phyloP scores from a whole-genome alignment of 2,113 vertebrate genomes.

The Entomyzon cyanotis region DNA sequence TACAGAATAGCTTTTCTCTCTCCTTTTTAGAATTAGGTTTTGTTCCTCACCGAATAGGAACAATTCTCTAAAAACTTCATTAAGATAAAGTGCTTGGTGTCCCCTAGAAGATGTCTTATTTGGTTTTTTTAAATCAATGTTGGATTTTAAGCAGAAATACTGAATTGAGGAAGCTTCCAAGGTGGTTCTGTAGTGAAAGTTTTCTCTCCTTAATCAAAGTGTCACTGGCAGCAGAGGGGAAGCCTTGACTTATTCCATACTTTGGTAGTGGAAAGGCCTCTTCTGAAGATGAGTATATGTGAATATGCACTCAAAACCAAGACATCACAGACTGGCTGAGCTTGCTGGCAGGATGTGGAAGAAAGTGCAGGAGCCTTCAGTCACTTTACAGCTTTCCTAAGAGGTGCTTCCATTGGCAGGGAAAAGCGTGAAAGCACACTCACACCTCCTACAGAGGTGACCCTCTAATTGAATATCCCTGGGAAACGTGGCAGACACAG shows the following conservation, averaged over 20 bases:
- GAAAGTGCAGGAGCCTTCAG: slow-evolving; percentile 30
- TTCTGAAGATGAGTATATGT: not conserved
- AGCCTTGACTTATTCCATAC: not conserved
- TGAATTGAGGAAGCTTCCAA: not conserved
- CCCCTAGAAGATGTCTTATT: not conserved
- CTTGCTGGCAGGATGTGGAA: slow-evolving; percentile 30
- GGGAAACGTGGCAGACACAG: slow-evolving; percentile 45
- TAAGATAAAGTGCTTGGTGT: not conserved
- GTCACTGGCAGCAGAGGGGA: not conserved
- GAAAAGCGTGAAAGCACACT: not conserved
- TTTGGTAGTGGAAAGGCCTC: not conserved
- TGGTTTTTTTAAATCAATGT: not conserved
- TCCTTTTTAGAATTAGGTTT: not conserved
- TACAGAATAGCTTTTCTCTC: not conserved
- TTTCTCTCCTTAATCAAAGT: not conserved
- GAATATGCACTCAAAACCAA: not conserved
- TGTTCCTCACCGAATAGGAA: not conserved
- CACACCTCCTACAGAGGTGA: not conserved
- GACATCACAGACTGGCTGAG: not conserved
- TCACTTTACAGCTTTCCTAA: slow-evolving; percentile 44
- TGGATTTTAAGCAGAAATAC: not conserved
- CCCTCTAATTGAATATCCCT: slow-evolving; percentile 56
- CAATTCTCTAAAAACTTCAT: not conserved
- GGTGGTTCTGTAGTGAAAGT: not conserved
- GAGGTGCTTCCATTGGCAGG: slow-evolving; percentile 21